Percentiles rank a stretch among this genome's conserved stretches.
These are phyloP conservation scores for Crotophaga sulcirostris DNA, from an alignment of 2,113 vertebrate genomes.

Conservation along the genomic window DNA sequence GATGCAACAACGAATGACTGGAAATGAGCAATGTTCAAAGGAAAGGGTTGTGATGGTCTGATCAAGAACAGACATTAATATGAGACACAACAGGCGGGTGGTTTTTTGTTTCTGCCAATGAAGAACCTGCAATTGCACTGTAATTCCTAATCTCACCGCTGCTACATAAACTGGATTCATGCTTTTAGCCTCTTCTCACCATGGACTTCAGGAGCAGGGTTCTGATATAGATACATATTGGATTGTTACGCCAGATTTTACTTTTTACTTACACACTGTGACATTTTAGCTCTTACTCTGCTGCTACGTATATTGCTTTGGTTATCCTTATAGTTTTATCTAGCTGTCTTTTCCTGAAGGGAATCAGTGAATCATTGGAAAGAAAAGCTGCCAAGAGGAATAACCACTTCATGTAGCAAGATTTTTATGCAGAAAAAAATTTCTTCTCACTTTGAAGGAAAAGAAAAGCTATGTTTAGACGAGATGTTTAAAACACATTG, in stretches of 20 bases:
- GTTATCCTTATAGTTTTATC: background rate
- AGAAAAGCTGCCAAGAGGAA: conserved; percentile 31
- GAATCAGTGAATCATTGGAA: conserved; percentile 12
- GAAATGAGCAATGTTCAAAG: background rate
- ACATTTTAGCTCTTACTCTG: background rate
- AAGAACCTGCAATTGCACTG: background rate
- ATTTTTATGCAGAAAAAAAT: background rate
- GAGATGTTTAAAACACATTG: background rate
- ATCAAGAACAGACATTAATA: background rate
- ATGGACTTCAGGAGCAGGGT: background rate
- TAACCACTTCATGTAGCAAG: background rate
- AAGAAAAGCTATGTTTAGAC: background rate
- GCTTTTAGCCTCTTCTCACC: background rate
- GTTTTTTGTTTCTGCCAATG: background rate
- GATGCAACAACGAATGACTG: background rate
- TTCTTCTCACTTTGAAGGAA: background rate
- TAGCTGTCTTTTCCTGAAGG: background rate
- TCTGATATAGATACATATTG: background rate
- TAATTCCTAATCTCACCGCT: background rate
- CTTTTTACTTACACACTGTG: background rate
- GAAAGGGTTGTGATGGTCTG: background rate
- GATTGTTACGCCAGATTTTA: background rate
- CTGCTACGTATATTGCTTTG: background rate
- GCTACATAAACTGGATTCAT: background rate
- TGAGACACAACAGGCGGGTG: background rate